Percentiles rank a stretch among this genome's conserved stretches.
These are phyloP conservation scores for Anser brachyrhynchus DNA, from an alignment of 2,113 vertebrate genomes.

Conservation along the genomic window DNA sequence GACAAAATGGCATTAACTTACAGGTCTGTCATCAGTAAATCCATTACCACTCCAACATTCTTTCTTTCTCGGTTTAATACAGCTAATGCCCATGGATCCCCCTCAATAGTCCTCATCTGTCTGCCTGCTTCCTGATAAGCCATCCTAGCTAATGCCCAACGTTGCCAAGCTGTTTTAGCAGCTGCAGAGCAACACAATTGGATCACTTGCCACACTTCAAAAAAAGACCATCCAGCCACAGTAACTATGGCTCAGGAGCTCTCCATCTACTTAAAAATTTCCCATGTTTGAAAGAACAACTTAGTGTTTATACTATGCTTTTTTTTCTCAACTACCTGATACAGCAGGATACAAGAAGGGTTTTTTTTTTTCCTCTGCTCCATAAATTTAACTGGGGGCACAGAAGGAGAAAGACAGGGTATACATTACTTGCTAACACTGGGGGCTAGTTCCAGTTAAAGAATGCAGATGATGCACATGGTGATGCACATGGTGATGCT, in stretches of 20 bases:
- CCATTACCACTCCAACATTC: not conserved
- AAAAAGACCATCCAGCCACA: not conserved
- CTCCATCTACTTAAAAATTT: not conserved
- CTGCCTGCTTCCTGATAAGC: not conserved
- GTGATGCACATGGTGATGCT: not conserved
- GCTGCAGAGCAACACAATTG: not conserved
- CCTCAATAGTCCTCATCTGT: not conserved
- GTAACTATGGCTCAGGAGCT: fast-evolving
- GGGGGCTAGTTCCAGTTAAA: not conserved
- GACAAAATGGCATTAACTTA: not conserved
- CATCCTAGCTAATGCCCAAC: not conserved
- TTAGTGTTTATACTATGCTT: not conserved
- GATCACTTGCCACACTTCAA: fast-evolving
- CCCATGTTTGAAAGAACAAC: not conserved
- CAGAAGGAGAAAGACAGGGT: not conserved
- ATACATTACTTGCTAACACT: not conserved
- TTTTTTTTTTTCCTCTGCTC: not conserved
- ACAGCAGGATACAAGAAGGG: not conserved
- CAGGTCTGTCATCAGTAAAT: not conserved
- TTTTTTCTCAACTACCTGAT: not conserved
- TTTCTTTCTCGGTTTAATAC: not conserved
- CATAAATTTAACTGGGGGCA: not conserved
- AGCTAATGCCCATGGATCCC: not conserved
- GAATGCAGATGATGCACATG: not conserved
- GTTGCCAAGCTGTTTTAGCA: not conserved